Evolutionary conservation across 2,888 invertebrate genomes (phyloP).

Genomic region (Drosophila percnosoma): DNA sequence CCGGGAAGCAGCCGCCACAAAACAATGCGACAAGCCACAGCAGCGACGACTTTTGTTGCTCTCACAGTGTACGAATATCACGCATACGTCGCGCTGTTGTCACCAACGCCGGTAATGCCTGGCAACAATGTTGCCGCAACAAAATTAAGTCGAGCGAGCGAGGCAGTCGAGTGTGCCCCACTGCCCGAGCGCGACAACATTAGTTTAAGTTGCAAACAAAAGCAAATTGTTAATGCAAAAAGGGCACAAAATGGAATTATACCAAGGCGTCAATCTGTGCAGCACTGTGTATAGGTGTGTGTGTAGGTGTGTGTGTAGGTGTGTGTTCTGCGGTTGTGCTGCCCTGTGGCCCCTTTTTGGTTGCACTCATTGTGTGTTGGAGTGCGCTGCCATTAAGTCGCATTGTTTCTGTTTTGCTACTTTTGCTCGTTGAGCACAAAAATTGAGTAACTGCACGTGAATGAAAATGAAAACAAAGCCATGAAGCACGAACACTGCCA

Average conservation of each 20-base stretch:
- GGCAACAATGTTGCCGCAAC: slow-evolving; percentile 75
- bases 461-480: slow-evolving; percentile 77
- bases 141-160: slow-evolving; percentile 42
- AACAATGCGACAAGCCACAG: slow-evolving; percentile 44
- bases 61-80: slow-evolving; percentile 32
- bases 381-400: slow-evolving; percentile 70
- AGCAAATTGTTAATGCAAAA: slow-evolving; percentile 31
- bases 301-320: background rate
- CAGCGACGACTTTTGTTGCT: slow-evolving; percentile 56
- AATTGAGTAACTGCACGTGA: slow-evolving; percentile 80
- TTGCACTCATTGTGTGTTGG: slow-evolving; percentile 52
- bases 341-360: slow-evolving; percentile 41
- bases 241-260: slow-evolving; percentile 72
- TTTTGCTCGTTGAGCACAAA: slow-evolving; percentile 62
- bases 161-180: slow-evolving; percentile 12
- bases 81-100: slow-evolving; percentile 52
- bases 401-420: slow-evolving; percentile 66
- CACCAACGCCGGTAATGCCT: slow-evolving; percentile 38
- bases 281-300: background rate
- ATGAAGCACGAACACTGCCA: slow-evolving; percentile 18
- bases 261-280: slow-evolving; percentile 66
- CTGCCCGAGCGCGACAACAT: slow-evolving; percentile 63
- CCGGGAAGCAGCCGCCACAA: background rate
- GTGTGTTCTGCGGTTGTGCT: slow-evolving; percentile 12
- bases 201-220: slow-evolving; percentile 68